Evolutionary conservation across 2,888 invertebrate species (phyloP).

Genomic region (Cheilosia variabilis): DNA sequence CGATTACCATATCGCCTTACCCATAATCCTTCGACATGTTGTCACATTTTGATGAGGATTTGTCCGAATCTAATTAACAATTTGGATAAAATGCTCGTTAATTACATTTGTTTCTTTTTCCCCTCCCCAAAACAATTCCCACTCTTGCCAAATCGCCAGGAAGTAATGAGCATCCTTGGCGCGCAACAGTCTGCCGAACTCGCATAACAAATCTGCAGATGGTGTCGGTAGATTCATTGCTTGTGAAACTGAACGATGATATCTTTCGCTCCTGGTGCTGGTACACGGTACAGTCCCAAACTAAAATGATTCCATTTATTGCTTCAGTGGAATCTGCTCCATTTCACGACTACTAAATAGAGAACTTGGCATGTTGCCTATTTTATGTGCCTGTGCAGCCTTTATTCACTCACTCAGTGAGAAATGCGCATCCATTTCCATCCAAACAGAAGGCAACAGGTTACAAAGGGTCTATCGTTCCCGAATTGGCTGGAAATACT

Average conservation of each 20-base stretch:
- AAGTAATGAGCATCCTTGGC: slow-evolving; percentile 38
- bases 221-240: slow-evolving; percentile 25
- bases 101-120: slow-evolving; percentile 14
- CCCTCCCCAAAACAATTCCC: neutral
- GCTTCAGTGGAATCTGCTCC: slow-evolving; percentile 40
- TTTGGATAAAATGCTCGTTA: slow-evolving; percentile 35
- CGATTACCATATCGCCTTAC: no score
- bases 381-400: slow-evolving; percentile 65
- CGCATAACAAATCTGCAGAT: slow-evolving; percentile 39
- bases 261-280: slow-evolving; percentile 1
- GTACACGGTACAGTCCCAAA: neutral
- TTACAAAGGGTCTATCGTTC: slow-evolving; percentile 30
- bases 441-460: slow-evolving; percentile 58
- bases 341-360: slow-evolving; percentile 56
- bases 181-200: slow-evolving; percentile 47
- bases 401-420: slow-evolving; percentile 54
- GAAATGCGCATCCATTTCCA: slow-evolving; percentile 54
- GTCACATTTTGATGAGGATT: slow-evolving; percentile 25
- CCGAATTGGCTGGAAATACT: slow-evolving; percentile 59
- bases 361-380: slow-evolving; percentile 74
- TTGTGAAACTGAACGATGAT: slow-evolving; percentile 37
- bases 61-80: slow-evolving; percentile 45
- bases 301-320: slow-evolving; percentile 66
- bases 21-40: slow-evolving; percentile 16
- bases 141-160: slow-evolving; percentile 25